Conservation (phyloP, 2,888 invertebrate genomes). For the Julus scanicus region DNA sequence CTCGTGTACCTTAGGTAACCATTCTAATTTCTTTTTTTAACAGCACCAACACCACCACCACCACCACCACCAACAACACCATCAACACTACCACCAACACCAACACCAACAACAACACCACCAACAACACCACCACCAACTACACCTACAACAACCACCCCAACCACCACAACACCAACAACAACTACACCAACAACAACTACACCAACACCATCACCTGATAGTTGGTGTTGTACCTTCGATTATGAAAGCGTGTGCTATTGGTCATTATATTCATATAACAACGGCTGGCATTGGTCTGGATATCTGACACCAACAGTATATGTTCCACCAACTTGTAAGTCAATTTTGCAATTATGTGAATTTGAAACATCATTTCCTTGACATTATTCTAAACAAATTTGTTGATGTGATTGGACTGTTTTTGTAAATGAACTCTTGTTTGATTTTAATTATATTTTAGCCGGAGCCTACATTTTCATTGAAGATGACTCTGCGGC, state of each 20-base stretch:
- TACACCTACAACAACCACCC: too few species aligned
- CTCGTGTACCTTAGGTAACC: neutral
- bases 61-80: neutral
- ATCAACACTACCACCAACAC: neutral
- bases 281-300: slow-evolving; percentile 37
- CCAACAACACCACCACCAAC: too few species aligned
- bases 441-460: neutral
- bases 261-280: neutral
- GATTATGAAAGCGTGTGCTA: neutral
- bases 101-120: neutral
- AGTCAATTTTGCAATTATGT: neutral
- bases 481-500: neutral
- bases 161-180: too few species aligned
- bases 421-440: neutral
- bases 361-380: neutral
- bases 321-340: neutral
- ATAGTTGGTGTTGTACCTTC: neutral
- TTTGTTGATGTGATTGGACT: too few species aligned
- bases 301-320: neutral
- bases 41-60: slow-evolving; percentile 10
- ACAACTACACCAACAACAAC: too few species aligned
- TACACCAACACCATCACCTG: too few species aligned
- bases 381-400: too few species aligned
- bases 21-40: neutral
- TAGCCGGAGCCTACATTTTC: neutral